Conservation (phyloP, 2,888 invertebrate genomes). For the Perdita meconis region DNA sequence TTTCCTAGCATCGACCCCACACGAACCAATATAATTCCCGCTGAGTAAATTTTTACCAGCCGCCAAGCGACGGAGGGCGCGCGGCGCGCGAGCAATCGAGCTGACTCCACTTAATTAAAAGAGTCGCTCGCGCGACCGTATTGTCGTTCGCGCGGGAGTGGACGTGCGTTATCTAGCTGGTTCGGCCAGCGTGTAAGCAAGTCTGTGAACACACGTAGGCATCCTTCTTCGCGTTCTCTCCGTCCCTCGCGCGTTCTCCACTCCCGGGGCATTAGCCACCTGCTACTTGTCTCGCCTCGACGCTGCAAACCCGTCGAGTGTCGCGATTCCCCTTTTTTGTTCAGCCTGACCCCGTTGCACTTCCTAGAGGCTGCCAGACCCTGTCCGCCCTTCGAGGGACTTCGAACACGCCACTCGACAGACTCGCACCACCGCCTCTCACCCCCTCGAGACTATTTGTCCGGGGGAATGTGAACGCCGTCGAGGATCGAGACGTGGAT, state of each 20-base stretch:
- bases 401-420: slow-evolving; percentile 21
- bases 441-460: slow-evolving; percentile 20
- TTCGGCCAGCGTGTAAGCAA: slow-evolving; percentile 71
- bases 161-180: slow-evolving; percentile 79
- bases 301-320: slow-evolving; percentile 39
- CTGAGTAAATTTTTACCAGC: slow-evolving; percentile 66
- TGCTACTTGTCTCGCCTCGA: slow-evolving; percentile 76
- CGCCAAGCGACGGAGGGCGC: slow-evolving; percentile 26
- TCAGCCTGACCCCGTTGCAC: slow-evolving; percentile 55
- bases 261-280: slow-evolving; percentile 78
- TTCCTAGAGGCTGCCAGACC: slow-evolving; percentile 41
- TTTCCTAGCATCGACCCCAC: slow-evolving; percentile 20
- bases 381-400: slow-evolving; percentile 9
- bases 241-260: slow-evolving; percentile 53
- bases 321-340: slow-evolving; percentile 45
- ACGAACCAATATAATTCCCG: slow-evolving; percentile 68
- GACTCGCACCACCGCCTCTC: slow-evolving; percentile 13
- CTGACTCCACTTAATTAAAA: slow-evolving; percentile 80
- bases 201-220: slow-evolving; percentile 66
- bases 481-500: not conserved
- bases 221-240: slow-evolving; percentile 53
- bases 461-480: not conserved
- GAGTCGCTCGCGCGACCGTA: slow-evolving; percentile 50
- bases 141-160: slow-evolving; percentile 65
- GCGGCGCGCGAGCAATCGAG: slow-evolving; percentile 58